Percentiles rank a stretch among this genome's conserved stretches.
Conservation (phyloP, 2,797 vertebrate species). For the Girardinus metallicus region DNA sequence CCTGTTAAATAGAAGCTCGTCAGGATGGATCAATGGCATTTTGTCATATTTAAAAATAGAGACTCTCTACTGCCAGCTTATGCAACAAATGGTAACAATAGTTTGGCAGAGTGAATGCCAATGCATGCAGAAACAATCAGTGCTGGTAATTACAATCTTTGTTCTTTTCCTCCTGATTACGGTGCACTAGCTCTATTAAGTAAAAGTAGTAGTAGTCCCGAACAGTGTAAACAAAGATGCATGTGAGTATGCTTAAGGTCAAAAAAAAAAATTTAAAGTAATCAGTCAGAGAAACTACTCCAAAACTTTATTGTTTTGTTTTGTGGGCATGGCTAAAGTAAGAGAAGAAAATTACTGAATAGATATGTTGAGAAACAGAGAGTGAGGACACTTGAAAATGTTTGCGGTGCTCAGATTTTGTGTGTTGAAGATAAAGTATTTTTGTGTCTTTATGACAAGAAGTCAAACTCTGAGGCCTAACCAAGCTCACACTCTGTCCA, state of each 20-base stretch:
- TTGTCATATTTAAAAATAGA: constrained; percentile 57
- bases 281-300: background rate
- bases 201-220: constrained; percentile 21
- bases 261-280: background rate
- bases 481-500: background rate
- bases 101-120: constrained; percentile 48
- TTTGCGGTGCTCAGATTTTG: background rate
- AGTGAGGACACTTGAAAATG: background rate
- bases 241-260: constrained; percentile 17
- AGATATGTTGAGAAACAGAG: background rate
- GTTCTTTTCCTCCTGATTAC: constrained; percentile 59
- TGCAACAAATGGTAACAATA: constrained; percentile 46
- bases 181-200: constrained; percentile 18
- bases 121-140: constrained; percentile 59
- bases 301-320: background rate
- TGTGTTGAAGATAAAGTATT: background rate
- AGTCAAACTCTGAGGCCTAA: background rate
- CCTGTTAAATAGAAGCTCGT: constrained; percentile 29
- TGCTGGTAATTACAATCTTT: constrained; percentile 51
- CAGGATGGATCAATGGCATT: constrained; percentile 37
- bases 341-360: background rate
- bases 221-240: constrained; percentile 2
- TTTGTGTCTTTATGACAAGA: background rate
- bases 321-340: background rate
- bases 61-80: constrained; percentile 27